Base-by-base conservation (phyloP, 2,113 vertebrate species). In the Nyctereutes procyonoides region DNA sequence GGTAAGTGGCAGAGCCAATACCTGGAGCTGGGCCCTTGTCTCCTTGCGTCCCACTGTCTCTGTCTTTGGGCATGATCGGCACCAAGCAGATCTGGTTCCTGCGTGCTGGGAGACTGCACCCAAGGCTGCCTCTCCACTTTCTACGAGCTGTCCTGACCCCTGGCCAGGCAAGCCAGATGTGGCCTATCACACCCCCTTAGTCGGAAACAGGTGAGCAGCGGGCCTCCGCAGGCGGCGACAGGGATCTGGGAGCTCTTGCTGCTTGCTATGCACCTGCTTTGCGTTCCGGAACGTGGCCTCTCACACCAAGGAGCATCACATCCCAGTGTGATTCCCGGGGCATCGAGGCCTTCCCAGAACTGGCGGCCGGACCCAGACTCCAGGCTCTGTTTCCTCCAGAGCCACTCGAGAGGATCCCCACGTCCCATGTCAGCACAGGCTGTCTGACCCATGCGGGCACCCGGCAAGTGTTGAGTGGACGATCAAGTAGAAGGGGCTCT, bases 181-280 rank as follows among this genome's bases (percentile, higher is more conserved):
- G 4, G 16, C 9, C 82, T 19, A n/a, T 51, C 30, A 8, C 14
- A 12, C 28, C 38, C 55, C 53, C 15, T 3, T 6, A 2, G n/a
- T 19, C 10, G 8, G 58, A 74, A 16, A 14, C 43, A 38, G 51
- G 20, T 1, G 20, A 4, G n/a, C 80, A 79, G 51, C 2, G 5
- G 43, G 86, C 28, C 43, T 67, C 58, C 0, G 20, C 0, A 1
- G 53, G 48, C 73, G 51, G 6, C 11, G 5, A 32, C 22, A 7
- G 35, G 56, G 7, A 7, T 3, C 63, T 9, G 1, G 1, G 48
- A 20, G 2, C 22, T 5, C 0, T 0, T 1, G 10, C 11, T 32
- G 24, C 48, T 69, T 11, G 32, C 15, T n/a, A 0, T 1, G n/a
- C 9, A 6, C 35, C 79, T 62, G 32, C 53, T 26, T 12, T 35